A percentile compares a stretch with the other conserved stretches of the same genome.
phyloP scores from a whole-genome alignment of 2,113 vertebrate species.

The Podocnemis expansa region DNA sequence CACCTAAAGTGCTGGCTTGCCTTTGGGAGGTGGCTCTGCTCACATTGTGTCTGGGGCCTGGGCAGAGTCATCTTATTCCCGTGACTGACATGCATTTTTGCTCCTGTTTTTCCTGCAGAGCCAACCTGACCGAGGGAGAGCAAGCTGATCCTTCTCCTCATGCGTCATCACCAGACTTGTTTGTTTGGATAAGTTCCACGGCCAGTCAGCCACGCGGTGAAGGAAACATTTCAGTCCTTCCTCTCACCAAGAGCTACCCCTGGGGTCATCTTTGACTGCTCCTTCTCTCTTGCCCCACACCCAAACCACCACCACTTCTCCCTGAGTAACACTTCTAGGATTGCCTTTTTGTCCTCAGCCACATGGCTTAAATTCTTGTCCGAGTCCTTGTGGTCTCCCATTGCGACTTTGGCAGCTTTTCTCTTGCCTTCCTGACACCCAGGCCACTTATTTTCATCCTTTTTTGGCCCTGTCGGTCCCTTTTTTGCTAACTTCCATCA shows the following conservation, averaged over 20 bases:
- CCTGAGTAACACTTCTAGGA: neutral
- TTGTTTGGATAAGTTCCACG: neutral
- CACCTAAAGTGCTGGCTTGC: neutral
- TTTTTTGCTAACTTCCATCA: neutral
- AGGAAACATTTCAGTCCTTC: neutral
- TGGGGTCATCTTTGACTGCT: neutral
- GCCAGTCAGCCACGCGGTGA: fast-evolving
- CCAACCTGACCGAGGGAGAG: neutral
- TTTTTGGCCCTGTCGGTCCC: neutral
- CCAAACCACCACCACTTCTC: neutral
- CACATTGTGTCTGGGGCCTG: fast-evolving
- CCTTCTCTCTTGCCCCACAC: neutral
- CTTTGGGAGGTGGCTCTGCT: neutral
- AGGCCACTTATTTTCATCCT: neutral
- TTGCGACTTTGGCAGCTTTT: neutral
- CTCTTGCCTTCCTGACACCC: neutral
- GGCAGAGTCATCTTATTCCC: neutral
- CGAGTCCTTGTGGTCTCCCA: neutral
- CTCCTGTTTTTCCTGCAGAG: conserved; percentile 28
- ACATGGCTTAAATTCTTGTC: neutral
- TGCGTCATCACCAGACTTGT: neutral
- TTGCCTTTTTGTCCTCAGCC: neutral
- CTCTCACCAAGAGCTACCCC: fast-evolving
- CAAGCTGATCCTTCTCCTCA: neutral
- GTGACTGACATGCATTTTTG: neutral